These are phyloP conservation scores for Diprion similis DNA, from an alignment of 1,140 invertebrate species.

Conservation along the genomic window DNA sequence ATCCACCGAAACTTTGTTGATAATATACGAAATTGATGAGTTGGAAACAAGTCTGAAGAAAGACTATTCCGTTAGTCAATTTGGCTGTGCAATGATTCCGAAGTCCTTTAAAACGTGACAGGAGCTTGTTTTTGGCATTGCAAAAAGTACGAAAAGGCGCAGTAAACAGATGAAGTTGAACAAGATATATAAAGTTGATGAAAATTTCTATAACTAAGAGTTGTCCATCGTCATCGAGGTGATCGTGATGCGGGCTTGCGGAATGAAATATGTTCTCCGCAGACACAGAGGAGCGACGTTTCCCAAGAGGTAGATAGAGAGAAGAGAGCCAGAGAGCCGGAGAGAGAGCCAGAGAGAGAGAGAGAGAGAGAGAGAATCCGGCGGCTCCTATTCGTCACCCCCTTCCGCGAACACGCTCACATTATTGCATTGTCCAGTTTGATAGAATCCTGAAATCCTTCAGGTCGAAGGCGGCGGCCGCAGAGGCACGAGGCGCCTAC, in stretches of 20 bases:
- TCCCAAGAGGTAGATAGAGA: slow-evolving; percentile 20
- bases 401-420: slow-evolving; percentile 40
- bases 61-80: too few relatives aligned
- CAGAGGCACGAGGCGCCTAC: slow-evolving; percentile 10
- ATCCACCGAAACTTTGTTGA: too few relatives aligned
- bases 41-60: too few relatives aligned
- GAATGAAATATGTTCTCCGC: background rate
- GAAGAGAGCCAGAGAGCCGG: background rate
- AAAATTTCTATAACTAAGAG: background rate
- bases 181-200: background rate
- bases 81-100: too few relatives aligned
- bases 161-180: background rate
- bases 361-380: slow-evolving; percentile 28
- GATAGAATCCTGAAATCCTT: slow-evolving; percentile 64
- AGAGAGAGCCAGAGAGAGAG: slow-evolving; percentile 21
- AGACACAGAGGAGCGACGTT: too few relatives aligned
- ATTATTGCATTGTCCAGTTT: slow-evolving; percentile 64
- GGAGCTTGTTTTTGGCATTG: too few relatives aligned
- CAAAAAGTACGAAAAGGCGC: background rate
- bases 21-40: too few relatives aligned
- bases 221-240: background rate
- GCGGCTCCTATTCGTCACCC: slow-evolving; percentile 48
- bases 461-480: slow-evolving; percentile 32
- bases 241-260: background rate
- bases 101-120: too few relatives aligned